These are phyloP conservation scores for Lysandra bellargus DNA, from an alignment of 2,888 invertebrate species.

Conservation along the genomic window DNA sequence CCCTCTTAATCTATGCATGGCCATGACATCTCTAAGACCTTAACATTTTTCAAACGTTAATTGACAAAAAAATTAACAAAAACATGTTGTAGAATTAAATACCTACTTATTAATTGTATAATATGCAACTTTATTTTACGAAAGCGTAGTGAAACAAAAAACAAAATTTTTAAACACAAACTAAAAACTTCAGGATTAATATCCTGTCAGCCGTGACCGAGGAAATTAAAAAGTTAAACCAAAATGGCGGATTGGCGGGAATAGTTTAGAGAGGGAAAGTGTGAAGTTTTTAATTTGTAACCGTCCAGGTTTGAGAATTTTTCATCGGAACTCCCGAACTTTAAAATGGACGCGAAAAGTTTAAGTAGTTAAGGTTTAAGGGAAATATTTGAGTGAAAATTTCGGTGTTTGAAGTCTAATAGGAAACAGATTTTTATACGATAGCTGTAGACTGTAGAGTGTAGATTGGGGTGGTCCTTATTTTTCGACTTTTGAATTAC, in stretches of 20 bases:
- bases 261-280: constrained; percentile 73
- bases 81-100: too few relatives aligned
- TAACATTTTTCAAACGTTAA: too few relatives aligned
- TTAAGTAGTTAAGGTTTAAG: constrained; percentile 18
- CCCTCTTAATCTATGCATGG: too few relatives aligned
- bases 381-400: constrained; percentile 7
- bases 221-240: constrained; percentile 68
- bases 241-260: constrained; percentile 60
- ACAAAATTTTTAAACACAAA: constrained; percentile 1
- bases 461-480: too few relatives aligned
- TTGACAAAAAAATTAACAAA: too few relatives aligned
- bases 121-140: neutral
- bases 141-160: neutral
- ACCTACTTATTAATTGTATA: too few relatives aligned
- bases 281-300: constrained; percentile 74
- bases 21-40: too few relatives aligned
- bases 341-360: constrained; percentile 10
- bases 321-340: constrained; percentile 51
- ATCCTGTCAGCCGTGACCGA: constrained; percentile 42
- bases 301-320: constrained; percentile 61
- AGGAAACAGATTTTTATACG: neutral
- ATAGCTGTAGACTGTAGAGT: too few relatives aligned
- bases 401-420: neutral
- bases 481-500: too few relatives aligned
- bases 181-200: constrained; percentile 12